Base-by-base conservation (phyloP, 1,140 invertebrate species). In the Nomia melanderi region DNA sequence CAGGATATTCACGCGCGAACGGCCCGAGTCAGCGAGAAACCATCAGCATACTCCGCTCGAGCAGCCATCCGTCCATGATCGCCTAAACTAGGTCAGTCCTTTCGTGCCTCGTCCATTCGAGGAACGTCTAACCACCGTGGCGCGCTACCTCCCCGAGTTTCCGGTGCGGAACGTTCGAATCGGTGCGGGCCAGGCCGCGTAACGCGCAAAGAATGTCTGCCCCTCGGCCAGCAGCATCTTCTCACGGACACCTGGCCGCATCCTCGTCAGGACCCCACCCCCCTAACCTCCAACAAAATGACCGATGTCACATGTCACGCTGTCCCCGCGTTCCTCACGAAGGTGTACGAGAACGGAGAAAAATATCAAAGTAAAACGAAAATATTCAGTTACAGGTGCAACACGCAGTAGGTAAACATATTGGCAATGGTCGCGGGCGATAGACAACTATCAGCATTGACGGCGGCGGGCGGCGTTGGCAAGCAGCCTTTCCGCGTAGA, bases 61-160 rank as follows among this genome's bases (percentile, higher is more conserved):
- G n/a, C n/a, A n/a, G n/a, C n/a, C n/a, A n/a, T n/a, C n/a, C n/a
- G n/a, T n/a, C n/a, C n/a, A n/a, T n/a, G n/a, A n/a, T n/a, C n/a
- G n/a, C n/a, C n/a, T n/a, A n/a, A n/a, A n/a, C n/a, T n/a, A n/a
- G n/a, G n/a, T n/a, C n/a, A n/a, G n/a, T n/a, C n/a, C n/a, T n/a
- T n/a, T n/a, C n/a, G n/a, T n/a, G n/a, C n/a, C n/a, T n/a, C n/a
- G n/a, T n/a, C n/a, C n/a, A n/a, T n/a, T n/a, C n/a, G n/a, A n/a
- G n/a, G n/a, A n/a, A n/a, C n/a, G n/a, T n/a, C n/a, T n/a, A n/a
- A n/a, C n/a, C n/a, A n/a, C n/a, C n/a, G n/a, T n/a, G n/a, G n/a
- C n/a, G n/a, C n/a, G n/a, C 72, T 66, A 74, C 39, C 72, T 74
- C 25, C 56, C 44, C 39, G 66, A 8, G 23, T 66, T 74, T 20